Evolutionary conservation across 1,140 invertebrate genomes (phyloP), one percentile per base, ranked within the genome.

Genomic region (Condylostylus longicornis): DNA sequence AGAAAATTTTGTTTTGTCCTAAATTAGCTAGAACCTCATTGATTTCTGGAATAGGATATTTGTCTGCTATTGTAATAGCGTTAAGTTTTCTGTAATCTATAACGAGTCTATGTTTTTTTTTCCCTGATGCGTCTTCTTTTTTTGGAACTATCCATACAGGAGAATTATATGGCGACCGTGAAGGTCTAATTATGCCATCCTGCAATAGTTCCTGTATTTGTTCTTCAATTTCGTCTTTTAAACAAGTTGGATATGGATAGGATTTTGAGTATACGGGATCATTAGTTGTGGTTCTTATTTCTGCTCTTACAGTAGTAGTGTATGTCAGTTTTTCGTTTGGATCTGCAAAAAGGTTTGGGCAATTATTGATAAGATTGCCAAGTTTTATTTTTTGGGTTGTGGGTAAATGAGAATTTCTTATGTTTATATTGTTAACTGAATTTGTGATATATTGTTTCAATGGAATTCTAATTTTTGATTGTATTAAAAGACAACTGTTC

Each of bases 31-130:
- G 45, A 17, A 51, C 45, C 12, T 63, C 55, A 14, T 53, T 51
- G 4, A 69, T 66, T 6, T 57, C 45, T 4, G 67, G 67, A 7
- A 72, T 36, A 7, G 68, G 69, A 46, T 55, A 69, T 15, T 42
- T 35, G 40, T 68, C 64, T 14, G 44, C 37, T 9, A 49, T 40
- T 10, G 48, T 51, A 30, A 42, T 35, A 17, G 43, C 33, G 35
- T 53, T 51, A 9, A 51, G 18, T 41, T 46, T 46, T 23, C 49
- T 27, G 30, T 42, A 54, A 37, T 52, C 50, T 15, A 53, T 36
- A 2, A 46, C 45, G 10, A 51, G 23, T 8, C 50, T 14, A 33
- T 34, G 46, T 42, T 51, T 32, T 18, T 32, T 32, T 10, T 32
- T 32, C 13, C 9, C 18, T 32, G 30, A 32, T 15, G 30, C 12